Evolutionary conservation across 2,888 invertebrate genomes (phyloP).

Genomic region (Platypus cylindrus): DNA sequence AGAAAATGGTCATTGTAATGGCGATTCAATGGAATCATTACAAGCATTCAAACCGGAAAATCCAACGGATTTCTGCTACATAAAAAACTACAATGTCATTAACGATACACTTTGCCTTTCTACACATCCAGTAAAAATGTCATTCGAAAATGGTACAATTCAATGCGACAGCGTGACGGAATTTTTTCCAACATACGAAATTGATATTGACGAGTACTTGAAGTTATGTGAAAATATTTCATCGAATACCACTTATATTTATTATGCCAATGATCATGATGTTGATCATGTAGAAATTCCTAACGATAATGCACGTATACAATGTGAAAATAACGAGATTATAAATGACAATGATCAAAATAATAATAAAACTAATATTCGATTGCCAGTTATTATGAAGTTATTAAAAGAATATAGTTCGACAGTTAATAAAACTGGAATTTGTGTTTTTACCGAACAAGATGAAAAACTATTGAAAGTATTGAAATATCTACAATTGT

Average conservation of each 20-base stretch:
- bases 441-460: slow-evolving; percentile 14
- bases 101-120: slow-evolving; percentile 15
- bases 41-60: slow-evolving; percentile 12
- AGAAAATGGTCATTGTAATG: slow-evolving; percentile 16
- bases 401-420: slow-evolving; percentile 7
- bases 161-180: slow-evolving; percentile 9
- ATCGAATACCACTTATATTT: slow-evolving; percentile 11
- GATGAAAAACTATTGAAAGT: slow-evolving; percentile 11
- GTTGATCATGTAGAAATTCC: slow-evolving; percentile 14
- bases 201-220: slow-evolving; percentile 12
- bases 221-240: slow-evolving; percentile 11
- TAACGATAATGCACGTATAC: slow-evolving; percentile 10
- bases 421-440: slow-evolving; percentile 9
- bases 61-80: slow-evolving; percentile 13
- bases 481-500: slow-evolving; percentile 11
- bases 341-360: slow-evolving; percentile 2
- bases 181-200: slow-evolving; percentile 10
- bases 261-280: slow-evolving; percentile 12
- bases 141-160: slow-evolving; percentile 11
- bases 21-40: slow-evolving; percentile 12
- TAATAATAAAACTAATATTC: background rate
- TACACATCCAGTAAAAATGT: slow-evolving; percentile 12
- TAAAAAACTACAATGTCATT: slow-evolving; percentile 11
- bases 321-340: slow-evolving; percentile 10
- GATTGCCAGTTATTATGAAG: background rate